These are phyloP conservation scores for Manis pentadactyla DNA, from an alignment of 2,797 vertebrate species.

Conservation along the genomic window DNA sequence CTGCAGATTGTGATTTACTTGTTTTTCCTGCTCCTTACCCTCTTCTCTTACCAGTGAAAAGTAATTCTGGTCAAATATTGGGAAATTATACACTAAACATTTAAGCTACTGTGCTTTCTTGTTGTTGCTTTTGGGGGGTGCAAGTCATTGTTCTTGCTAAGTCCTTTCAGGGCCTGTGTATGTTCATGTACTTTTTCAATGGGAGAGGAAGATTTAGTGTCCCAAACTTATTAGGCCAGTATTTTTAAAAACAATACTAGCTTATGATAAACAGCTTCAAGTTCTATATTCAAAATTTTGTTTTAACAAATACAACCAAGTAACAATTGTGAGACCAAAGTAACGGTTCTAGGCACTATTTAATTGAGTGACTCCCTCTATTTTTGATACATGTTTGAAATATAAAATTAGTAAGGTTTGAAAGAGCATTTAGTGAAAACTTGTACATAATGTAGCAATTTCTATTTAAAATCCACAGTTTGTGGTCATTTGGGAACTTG, in stretches of 20 bases:
- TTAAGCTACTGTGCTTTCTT: too few species aligned
- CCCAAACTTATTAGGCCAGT: not conserved
- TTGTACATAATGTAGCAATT: not conserved
- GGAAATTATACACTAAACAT: not conserved
- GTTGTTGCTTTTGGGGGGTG: not conserved
- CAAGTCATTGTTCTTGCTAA: not conserved
- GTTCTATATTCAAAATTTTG: not conserved
- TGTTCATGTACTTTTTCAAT: not conserved
- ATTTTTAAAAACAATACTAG: not conserved
- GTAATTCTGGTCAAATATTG: not conserved
- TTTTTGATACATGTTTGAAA: not conserved
- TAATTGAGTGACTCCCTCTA: not conserved
- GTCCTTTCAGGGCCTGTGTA: fast-evolving
- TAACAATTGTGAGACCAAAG: not conserved
- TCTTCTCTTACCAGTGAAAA: not conserved
- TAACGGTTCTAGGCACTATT: not conserved
- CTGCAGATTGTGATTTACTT: not conserved
- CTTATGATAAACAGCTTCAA: not conserved
- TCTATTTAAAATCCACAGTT: not conserved
- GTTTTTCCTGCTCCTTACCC: not conserved
- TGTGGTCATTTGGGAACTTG: not conserved
- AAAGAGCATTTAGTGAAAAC: not conserved
- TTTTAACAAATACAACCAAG: not conserved
- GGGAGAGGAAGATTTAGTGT: not conserved
- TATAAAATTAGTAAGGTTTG: not conserved